Evolutionary conservation across 1,140 invertebrate genomes (phyloP).

Genomic region (Drosophila nebulosa): DNA sequence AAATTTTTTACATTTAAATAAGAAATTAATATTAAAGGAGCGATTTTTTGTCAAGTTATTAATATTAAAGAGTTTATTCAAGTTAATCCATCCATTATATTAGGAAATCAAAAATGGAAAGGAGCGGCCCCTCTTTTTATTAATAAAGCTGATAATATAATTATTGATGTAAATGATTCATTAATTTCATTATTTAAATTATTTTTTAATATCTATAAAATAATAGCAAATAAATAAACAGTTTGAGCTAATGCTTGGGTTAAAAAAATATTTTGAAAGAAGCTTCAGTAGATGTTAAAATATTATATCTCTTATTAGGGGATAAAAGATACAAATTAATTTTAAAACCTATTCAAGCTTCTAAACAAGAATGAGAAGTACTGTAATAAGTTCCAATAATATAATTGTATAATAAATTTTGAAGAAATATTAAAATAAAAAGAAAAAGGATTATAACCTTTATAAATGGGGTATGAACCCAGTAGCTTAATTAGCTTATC

Average conservation of each 20-base stretch:
- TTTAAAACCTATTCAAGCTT: constrained; percentile 83
- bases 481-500: constrained; percentile 82
- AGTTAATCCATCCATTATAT: no score
- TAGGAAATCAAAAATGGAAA: no score
- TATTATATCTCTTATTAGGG: constrained; percentile 81
- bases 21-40: no score
- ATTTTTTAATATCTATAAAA: constrained; percentile 78
- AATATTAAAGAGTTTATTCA: no score
- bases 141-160: constrained; percentile 67
- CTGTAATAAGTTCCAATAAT: constrained; percentile 81
- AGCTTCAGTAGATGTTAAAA: constrained; percentile 80
- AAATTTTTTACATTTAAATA: no score
- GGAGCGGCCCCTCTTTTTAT: constrained; percentile 80
- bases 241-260: constrained; percentile 81
- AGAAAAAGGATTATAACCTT: constrained; percentile 81
- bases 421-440: constrained; percentile 81
- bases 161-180: constrained; percentile 34
- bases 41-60: no score
- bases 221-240: constrained; percentile 81
- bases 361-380: constrained; percentile 82
- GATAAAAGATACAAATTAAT: constrained; percentile 83
- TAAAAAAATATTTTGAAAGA: constrained; percentile 82
- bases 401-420: constrained; percentile 81
- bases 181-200: constrained; percentile 52
- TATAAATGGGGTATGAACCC: constrained; percentile 82